Evolutionary conservation across 2,888 invertebrate species (phyloP), one percentile per base, ranked within the genome.

Genomic region (Abscondita cerata): DNA sequence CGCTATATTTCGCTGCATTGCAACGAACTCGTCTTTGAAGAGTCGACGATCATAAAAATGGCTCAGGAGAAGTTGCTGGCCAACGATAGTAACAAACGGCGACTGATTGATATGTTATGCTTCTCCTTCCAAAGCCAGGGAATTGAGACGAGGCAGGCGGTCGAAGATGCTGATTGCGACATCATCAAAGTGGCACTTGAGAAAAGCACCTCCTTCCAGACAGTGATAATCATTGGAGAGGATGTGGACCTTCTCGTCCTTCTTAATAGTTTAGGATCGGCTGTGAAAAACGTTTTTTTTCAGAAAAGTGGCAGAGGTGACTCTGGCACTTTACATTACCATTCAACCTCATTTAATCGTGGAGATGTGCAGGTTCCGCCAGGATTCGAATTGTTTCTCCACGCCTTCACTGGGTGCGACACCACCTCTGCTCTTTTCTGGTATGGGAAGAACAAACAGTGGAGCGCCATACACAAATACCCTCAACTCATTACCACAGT

Each of bases 381-480:
- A 38, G 38, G 38, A n/a, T n/a, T 38, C 5, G 31, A 44, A 31
- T 25, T 60, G 15, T 60, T 46, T 40, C 31, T 60, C 20, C 55
- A 60, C 33, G 57, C 51, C 6, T 62, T 57, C 33, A 62, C 46
- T 52, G 56, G 46, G 16, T 57, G 57, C 57, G 62, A 62, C 15
- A 62, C 46, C 47, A 51, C 62, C 48, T 61, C 61, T 50, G 55
- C 56, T 31, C 48, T 51, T 44, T 61, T 38, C 56, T 41, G 55
- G 48, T 50, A 61, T 13, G 48, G 60, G 33, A 56, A 50, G 44
- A 56, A 9, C 1, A 56, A 61, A 31, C 13, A 56, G 46, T 33
- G 41, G 18, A 12, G 15, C 38, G 16, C 12, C 9, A n/a, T 46
- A 9, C 46, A 46, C 6, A 46, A 18, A 8, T 8, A 11, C 5